Conservation (phyloP, 2,888 invertebrate genomes). For the Dendrolimus houi region DNA sequence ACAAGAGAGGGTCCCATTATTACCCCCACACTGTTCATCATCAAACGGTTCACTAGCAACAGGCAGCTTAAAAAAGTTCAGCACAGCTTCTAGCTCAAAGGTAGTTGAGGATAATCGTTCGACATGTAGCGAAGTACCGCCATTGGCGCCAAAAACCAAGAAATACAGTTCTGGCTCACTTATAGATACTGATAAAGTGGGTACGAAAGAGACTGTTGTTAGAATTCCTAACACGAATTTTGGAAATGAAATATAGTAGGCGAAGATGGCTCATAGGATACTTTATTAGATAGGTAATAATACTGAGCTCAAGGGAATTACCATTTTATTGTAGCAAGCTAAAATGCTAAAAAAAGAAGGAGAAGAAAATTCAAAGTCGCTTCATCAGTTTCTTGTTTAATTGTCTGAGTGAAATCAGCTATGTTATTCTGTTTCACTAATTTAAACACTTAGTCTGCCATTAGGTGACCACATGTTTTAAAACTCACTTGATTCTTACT, state of each 20-base stretch:
- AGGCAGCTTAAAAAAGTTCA: slow-evolving; percentile 59
- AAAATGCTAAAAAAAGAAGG: too few species aligned
- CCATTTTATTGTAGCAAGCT: too few species aligned
- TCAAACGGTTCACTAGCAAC: slow-evolving; percentile 65
- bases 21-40: slow-evolving; percentile 62
- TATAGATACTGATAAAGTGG: slow-evolving; percentile 54
- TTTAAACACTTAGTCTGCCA: too few species aligned
- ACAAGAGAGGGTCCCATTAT: slow-evolving; percentile 58
- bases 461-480: too few species aligned
- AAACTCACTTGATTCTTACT: too few species aligned
- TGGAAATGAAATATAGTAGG: slow-evolving; percentile 52
- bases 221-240: slow-evolving; percentile 59
- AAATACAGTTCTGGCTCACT: slow-evolving; percentile 67
- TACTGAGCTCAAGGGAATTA: background rate
- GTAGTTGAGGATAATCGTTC: slow-evolving; percentile 54
- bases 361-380: too few species aligned
- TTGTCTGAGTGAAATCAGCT: too few species aligned
- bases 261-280: background rate
- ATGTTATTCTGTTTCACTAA: too few species aligned
- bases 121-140: slow-evolving; percentile 62
- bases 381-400: too few species aligned
- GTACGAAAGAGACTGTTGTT: slow-evolving; percentile 61
- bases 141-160: slow-evolving; percentile 55
- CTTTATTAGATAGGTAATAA: background rate
- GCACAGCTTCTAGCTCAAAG: slow-evolving; percentile 46